Evolutionary conservation across 1,140 invertebrate genomes (phyloP).

Genomic region (Eumeta japonica): DNA sequence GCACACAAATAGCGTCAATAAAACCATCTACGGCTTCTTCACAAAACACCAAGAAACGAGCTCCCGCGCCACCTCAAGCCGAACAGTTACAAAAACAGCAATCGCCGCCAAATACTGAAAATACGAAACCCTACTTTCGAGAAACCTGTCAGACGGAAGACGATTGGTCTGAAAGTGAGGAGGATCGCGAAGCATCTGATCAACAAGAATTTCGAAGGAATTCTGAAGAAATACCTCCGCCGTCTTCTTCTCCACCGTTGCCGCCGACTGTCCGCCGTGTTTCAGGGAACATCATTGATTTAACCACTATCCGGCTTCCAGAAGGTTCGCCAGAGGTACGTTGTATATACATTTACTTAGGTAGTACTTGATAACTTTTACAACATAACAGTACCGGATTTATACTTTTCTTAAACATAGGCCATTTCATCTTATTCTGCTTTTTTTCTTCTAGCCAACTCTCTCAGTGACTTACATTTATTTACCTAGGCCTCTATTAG

Average conservation of each 20-base stretch:
- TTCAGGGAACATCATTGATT: constrained; percentile 47
- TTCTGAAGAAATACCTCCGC: constrained; percentile 13
- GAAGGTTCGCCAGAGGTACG: constrained; percentile 56
- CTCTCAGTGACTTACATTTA: no score
- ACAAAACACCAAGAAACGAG: constrained; percentile 32
- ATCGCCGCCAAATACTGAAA: constrained; percentile 13
- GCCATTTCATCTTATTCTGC: no score
- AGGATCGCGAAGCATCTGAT: constrained; percentile 22
- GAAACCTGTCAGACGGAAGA: constrained; percentile 64
- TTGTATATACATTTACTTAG: constrained; percentile 3
- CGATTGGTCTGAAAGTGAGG: constrained; percentile 56
- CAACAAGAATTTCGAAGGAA: constrained; percentile 10
- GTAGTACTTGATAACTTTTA: no score
- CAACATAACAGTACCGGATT: background rate
- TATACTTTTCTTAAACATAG: background rate
- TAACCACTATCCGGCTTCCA: constrained; percentile 37
- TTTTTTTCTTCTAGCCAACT: no score
- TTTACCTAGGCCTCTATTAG: no score
- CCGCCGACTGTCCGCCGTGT: constrained; percentile 36
- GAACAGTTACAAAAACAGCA: constrained; percentile 11
- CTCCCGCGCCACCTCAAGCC: constrained; percentile 28
- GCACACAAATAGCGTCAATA: background rate
- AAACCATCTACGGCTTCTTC: constrained; percentile 30
- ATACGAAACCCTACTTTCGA: constrained; percentile 43
- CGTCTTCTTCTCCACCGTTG: constrained; percentile 26